Evolutionary conservation across 2,888 invertebrate genomes (phyloP), one percentile per base, ranked within the genome.

Genomic region (Andricus curvator): DNA sequence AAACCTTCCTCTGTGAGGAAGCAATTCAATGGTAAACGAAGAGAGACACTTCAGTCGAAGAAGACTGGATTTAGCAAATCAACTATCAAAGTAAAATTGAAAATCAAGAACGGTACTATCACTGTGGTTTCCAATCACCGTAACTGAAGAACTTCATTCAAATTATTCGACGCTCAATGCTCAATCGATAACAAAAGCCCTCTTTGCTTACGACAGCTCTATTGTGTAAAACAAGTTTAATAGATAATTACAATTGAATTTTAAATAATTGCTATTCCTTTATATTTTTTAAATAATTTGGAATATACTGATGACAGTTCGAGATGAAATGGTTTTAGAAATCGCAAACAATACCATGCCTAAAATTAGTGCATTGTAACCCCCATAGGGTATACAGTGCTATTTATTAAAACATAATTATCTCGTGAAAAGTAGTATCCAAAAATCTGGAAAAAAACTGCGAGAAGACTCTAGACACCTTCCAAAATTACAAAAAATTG

Each of bases 31-130:
- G 56, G 3, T n/a, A 9, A 6, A 25, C 4, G 2, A 25, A 62
- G 62, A 4, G 25, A 4, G 25, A 4, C 60, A 13, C 13, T 22
- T 22, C 13, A 62, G 4, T 25, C 22, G 4, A 25, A 25, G 25
- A 62, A 9, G 4, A 22, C 15, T 25, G 25, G 62, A 25, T 62
- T 25, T 25, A 62, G 25, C 25, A 15, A 62, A 62, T 62, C 25
- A 62, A 62, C 25, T 62, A 25, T 15, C 62, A 15, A 62, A 62
- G 62, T 62, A 25, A 62, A 62, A 62, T 62, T 62, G 62, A 62
- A 62, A 62, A 62, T 62, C 22, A 25, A 13, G 25, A 25, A 62
- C 15, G 25, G 25, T 62, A 5, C 62, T 25, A 62, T 62, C 15
- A 25, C 25, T 5, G 62, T 62, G 9, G n/a, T 56, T 56, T 62